phyloP scores from a whole-genome alignment of 2,888 invertebrate genomes.

The Branchipolynoe longqiensis region DNA sequence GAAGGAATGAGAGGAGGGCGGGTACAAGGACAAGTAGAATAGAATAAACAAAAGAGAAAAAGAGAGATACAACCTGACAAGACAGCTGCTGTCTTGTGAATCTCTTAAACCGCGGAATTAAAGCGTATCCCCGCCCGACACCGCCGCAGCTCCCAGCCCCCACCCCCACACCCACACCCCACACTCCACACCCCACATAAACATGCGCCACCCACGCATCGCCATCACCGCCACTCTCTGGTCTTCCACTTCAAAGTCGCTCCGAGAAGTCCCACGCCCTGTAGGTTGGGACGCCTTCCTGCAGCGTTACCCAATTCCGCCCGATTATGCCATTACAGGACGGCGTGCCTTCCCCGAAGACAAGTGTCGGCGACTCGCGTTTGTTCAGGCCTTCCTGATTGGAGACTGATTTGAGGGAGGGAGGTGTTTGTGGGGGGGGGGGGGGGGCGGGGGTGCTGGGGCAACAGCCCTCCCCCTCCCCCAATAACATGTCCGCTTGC shows the following conservation, averaged over 20 bases:
- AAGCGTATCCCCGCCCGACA: neutral
- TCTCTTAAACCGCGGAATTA: conserved; percentile 31
- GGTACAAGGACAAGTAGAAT: too few species aligned
- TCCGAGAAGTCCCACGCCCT: neutral
- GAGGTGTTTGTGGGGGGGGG: too few species aligned
- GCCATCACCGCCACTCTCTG: too few species aligned
- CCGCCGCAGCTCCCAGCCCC: neutral
- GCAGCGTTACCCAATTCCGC: too few species aligned
- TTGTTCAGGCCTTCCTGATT: too few species aligned
- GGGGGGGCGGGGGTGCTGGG: too few species aligned
- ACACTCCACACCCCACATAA: neutral
- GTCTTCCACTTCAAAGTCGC: conserved; percentile 27
- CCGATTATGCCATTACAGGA: conserved; percentile 22
- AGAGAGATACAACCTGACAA: too few species aligned
- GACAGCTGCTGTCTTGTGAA: neutral
- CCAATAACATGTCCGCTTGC: neutral
- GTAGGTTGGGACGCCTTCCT: too few species aligned
- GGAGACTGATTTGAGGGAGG: too few species aligned
- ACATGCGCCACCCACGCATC: too few species aligned
- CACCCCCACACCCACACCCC: neutral
- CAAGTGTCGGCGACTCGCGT: neutral
- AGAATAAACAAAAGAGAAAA: too few species aligned
- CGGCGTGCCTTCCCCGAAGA: conserved; percentile 5
- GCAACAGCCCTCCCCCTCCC: neutral
- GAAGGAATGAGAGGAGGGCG: too few species aligned